Base-by-base conservation (phyloP, 2,113 vertebrate genomes). In the Xenus cinereus region DNA sequence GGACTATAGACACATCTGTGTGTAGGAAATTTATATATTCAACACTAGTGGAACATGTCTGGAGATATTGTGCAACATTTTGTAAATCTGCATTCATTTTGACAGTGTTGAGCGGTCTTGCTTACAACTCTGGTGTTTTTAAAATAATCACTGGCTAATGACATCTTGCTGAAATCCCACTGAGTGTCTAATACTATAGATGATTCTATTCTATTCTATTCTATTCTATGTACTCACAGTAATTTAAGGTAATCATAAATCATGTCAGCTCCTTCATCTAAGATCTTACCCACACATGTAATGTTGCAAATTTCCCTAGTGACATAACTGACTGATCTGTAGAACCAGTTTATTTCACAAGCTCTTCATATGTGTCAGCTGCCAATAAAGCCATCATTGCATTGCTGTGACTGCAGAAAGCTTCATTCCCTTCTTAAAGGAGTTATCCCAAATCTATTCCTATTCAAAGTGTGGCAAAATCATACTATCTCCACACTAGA, bases 1-100 rank as follows among this genome's bases (percentile, higher is more conserved):
- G 5, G 20, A 26, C 24, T 68, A 14, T 7, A 46, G 43, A 48
- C 4, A 45, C 8, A 78, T 26, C 2, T 4, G 17, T 4, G 12
- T 66, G 41, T 28, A 43, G 39, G 24, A 87, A 59, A 56, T 4
- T 0, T 17, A 8, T 59, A 12, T 75, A 51, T 79, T 88, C 39
- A 76, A 14, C 4, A 24, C 3, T 71, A 35, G 48, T 35, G 39
- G 23, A 48, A 66, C 1, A 4, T 0, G 0, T 45, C 14, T 75
- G 27, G 46, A 75, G 10, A 51, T 32, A 19, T 64, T 28, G 23
- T 56, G 9, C 27, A 71, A 19, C 13, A 23, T 33, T 39, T 60
- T 82, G 10, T 51, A 78, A 83, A 50, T 45, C 17, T 75, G 12
- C 30, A 35, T 69, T 64, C 20, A 53, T 54, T 76, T 33, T 73